A percentile compares a stretch with the other conserved stretches of the same genome.
Evolutionary conservation across 2,888 invertebrate genomes (phyloP).

Genomic region (Amphipoea lucens): DNA sequence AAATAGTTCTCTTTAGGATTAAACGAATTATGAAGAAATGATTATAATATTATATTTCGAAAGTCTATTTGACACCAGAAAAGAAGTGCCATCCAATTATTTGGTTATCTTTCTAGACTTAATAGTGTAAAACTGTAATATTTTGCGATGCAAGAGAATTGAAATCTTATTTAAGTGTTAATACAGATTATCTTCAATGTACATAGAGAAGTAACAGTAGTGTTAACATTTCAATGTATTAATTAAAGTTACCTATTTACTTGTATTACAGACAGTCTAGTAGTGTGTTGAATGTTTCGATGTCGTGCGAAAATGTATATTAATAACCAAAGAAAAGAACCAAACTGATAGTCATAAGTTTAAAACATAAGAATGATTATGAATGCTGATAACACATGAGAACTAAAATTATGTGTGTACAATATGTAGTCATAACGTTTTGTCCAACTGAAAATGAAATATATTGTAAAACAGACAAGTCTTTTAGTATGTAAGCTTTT

Average conservation of each 20-base stretch:
- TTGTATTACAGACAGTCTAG: constrained; percentile 55
- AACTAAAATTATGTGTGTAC: constrained; percentile 46
- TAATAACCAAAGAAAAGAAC: constrained; percentile 83
- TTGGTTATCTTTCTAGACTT: constrained; percentile 83
- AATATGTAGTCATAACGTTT: constrained; percentile 48
- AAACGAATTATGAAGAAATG: constrained; percentile 61
- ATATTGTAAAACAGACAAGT: constrained; percentile 51
- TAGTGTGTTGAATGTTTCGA: constrained; percentile 63
- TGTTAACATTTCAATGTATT: constrained; percentile 63
- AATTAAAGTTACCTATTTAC: constrained; percentile 62
- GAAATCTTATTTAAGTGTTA: constrained; percentile 86
- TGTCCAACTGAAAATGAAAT: constrained; percentile 61
- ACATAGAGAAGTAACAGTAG: constrained; percentile 70
- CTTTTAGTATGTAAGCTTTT: constrained; percentile 51
- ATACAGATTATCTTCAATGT: constrained; percentile 80
- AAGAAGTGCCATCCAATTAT: constrained; percentile 87
- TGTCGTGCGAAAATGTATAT: constrained; percentile 69
- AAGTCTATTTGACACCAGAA: constrained; percentile 75
- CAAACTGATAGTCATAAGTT: constrained; percentile 80
- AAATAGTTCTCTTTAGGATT: constrained; percentile 77
- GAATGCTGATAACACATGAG: constrained; percentile 44
- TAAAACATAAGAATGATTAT: constrained; percentile 63
- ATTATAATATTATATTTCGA: constrained; percentile 59
- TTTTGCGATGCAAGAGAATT: constrained; percentile 90
- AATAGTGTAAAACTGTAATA: constrained; percentile 82